These are phyloP conservation scores for Meloe dianella DNA, from an alignment of 2,888 invertebrate genomes.

Conservation along the genomic window DNA sequence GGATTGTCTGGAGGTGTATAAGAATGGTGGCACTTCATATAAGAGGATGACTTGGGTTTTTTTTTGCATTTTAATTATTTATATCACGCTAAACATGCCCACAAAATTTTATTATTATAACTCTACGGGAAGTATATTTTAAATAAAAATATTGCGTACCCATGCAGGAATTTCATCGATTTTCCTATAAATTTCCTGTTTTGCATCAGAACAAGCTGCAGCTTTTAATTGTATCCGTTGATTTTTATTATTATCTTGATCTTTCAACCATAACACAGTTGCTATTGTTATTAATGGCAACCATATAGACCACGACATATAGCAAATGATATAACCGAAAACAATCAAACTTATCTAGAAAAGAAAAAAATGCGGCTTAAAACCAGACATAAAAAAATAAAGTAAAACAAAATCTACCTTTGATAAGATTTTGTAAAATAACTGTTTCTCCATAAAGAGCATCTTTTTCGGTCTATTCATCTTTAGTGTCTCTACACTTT, in stretches of 20 bases:
- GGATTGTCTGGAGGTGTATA: too few species aligned
- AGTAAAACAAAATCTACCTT: not conserved
- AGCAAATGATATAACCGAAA: slow-evolving; percentile 44
- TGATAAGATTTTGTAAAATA: slow-evolving; percentile 2
- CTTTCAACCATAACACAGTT: slow-evolving; percentile 44
- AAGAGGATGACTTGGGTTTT: too few species aligned
- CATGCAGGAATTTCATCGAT: slow-evolving; percentile 50
- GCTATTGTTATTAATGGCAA: slow-evolving; percentile 41
- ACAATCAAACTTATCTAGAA: slow-evolving; percentile 31
- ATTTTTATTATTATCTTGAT: slow-evolving; percentile 36
- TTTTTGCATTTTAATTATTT: too few species aligned
- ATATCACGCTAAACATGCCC: too few species aligned
- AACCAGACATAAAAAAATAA: not conserved
- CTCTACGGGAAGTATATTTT: too few species aligned
- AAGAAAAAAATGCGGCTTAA: too few species aligned
- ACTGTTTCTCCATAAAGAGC: not conserved
- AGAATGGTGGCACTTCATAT: too few species aligned
- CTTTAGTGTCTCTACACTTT: not conserved
- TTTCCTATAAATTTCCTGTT: slow-evolving; percentile 43
- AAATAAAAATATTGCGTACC: too few species aligned
- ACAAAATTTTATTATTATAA: too few species aligned
- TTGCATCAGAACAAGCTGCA: slow-evolving; percentile 41
- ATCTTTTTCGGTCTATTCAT: not conserved
- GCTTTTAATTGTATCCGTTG: slow-evolving; percentile 44
- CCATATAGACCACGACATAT: slow-evolving; percentile 42